phyloP scores from a whole-genome alignment of 1,140 invertebrate genomes.

The Glomeris maerens region DNA sequence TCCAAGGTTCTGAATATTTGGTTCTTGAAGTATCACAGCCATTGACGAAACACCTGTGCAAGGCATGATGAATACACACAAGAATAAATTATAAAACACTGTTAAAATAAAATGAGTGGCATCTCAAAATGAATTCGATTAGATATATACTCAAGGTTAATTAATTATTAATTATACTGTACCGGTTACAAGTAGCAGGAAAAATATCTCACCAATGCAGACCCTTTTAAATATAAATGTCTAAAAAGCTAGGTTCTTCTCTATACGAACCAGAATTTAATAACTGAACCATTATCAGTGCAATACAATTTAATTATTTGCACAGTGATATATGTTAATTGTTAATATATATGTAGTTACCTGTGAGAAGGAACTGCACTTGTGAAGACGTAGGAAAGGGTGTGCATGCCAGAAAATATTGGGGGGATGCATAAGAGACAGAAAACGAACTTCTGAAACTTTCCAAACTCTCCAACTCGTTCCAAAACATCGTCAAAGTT shows the following conservation, averaged over 20 bases:
- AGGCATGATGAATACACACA: too few species aligned
- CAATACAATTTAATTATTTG: slow-evolving; percentile 4
- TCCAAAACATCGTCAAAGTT: slow-evolving; percentile 20
- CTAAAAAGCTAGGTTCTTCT: slow-evolving; percentile 1
- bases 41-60: too few species aligned
- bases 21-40: too few species aligned
- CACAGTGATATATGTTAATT: slow-evolving; percentile 12
- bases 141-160: too few species aligned
- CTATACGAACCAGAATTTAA: slow-evolving; percentile 12
- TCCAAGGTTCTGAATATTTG: too few species aligned
- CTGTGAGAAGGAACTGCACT: slow-evolving; percentile 18
- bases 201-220: slow-evolving; percentile 2
- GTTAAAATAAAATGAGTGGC: too few species aligned
- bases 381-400: slow-evolving; percentile 18
- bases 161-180: slow-evolving; percentile 1
- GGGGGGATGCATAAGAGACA: slow-evolving; percentile 16
- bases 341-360: slow-evolving; percentile 14
- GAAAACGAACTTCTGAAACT: slow-evolving; percentile 16
- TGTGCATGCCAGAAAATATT: slow-evolving; percentile 16
- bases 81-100: too few species aligned
- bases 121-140: too few species aligned
- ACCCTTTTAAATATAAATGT: not conserved
- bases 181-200: slow-evolving; percentile 6
- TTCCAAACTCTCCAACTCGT: slow-evolving; percentile 19
- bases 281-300: slow-evolving; percentile 9